Conservation (phyloP, 2,797 vertebrate species). For the Acrossocheilus fasciatus region DNA sequence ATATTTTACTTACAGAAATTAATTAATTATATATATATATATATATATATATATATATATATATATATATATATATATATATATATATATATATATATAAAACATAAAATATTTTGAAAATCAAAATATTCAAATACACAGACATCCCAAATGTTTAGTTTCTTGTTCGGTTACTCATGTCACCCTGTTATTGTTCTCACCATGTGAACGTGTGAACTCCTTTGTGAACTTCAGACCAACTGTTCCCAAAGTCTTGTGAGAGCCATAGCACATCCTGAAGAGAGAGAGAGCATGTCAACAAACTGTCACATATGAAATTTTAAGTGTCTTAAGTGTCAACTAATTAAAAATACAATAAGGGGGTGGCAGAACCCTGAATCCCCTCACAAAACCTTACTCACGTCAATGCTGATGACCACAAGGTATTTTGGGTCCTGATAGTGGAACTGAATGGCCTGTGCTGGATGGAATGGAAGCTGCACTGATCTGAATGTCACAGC, state of each 20-base stretch:
- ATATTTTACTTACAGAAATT: background rate
- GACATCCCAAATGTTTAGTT: background rate
- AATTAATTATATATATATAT: too few species aligned
- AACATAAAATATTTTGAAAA: too few species aligned
- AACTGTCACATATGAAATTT: background rate
- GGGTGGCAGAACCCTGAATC: background rate
- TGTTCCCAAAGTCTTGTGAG: conserved; percentile 80
- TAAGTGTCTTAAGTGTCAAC: background rate
- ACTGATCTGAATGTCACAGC: conserved; percentile 77
- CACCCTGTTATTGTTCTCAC: conserved; percentile 71
- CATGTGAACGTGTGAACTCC: conserved; percentile 81
- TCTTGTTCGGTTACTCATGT: background rate
- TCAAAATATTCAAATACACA: background rate
- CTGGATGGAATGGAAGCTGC: conserved; percentile 81
- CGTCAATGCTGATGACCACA: conserved; percentile 79
- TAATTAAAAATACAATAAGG: background rate
- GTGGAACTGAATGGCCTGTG: conserved; percentile 79
- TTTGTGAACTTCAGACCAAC: conserved; percentile 80
- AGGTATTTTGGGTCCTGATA: conserved; percentile 78
- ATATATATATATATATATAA: too few species aligned
- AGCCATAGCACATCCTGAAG: conserved; percentile 79
- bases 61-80: too few species aligned
- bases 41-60: too few species aligned
- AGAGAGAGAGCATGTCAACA: background rate
- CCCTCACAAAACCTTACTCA: conserved; percentile 62